These are phyloP conservation scores for Anas georgica DNA, from an alignment of 2,797 vertebrate species.

Conservation along the genomic window DNA sequence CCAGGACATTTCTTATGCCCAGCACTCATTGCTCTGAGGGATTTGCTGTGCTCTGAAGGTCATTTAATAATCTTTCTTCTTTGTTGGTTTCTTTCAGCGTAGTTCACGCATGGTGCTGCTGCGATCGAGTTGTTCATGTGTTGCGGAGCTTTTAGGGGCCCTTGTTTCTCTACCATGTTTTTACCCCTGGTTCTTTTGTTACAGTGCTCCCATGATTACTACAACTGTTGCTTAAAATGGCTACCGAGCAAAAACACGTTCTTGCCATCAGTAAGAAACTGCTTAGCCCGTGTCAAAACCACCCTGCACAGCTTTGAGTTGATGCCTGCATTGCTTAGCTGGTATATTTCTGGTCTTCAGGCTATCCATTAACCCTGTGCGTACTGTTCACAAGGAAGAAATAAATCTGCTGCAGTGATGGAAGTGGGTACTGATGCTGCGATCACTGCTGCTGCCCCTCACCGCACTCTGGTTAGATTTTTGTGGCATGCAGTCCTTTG, in stretches of 20 bases:
- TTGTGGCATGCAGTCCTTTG: background rate
- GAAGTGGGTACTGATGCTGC: background rate
- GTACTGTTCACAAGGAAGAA: background rate
- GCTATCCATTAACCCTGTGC: slow-evolving; percentile 62
- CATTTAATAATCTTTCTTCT: slow-evolving; percentile 18
- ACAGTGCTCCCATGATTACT: slow-evolving; percentile 12
- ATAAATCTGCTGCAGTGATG: background rate
- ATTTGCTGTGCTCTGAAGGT: slow-evolving; percentile 36
- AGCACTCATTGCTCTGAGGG: slow-evolving; percentile 28
- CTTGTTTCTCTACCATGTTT: background rate
- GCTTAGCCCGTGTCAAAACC: slow-evolving; percentile 59
- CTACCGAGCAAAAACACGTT: slow-evolving; percentile 42
- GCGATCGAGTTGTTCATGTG: background rate
- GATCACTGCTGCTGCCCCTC: background rate
- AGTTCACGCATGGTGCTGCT: background rate
- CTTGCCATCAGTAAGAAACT: slow-evolving; percentile 31
- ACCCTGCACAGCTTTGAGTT: slow-evolving; percentile 57
- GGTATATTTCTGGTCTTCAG: slow-evolving; percentile 70
- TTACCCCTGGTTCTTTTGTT: background rate
- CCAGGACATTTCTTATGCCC: slow-evolving; percentile 41
- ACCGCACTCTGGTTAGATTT: background rate
- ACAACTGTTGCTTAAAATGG: slow-evolving; percentile 64
- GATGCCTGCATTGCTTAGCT: slow-evolving; percentile 75
- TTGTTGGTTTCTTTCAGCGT: slow-evolving; percentile 12
- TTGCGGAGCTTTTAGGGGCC: slow-evolving; percentile 8